Evolutionary conservation across 2,888 invertebrate species (phyloP).

Genomic region (Acleris literana): DNA sequence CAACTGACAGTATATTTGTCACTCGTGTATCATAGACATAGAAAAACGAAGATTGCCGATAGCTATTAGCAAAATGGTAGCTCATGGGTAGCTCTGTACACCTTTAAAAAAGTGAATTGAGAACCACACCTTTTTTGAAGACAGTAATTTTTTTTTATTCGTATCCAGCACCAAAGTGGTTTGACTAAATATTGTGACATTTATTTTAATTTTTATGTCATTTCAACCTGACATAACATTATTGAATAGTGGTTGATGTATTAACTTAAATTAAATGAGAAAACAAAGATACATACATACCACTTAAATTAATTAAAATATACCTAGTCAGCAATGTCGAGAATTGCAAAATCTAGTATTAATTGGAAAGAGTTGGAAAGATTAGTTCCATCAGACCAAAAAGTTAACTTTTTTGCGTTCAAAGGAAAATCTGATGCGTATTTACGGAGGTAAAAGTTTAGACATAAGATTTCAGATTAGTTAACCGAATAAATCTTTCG

Average conservation of each 20-base stretch:
- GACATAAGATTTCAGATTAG: neutral
- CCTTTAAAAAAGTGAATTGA: too few species aligned
- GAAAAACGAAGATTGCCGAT: too few species aligned
- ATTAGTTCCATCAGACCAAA: constrained; percentile 61
- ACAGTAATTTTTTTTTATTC: too few species aligned
- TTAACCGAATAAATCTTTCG: neutral
- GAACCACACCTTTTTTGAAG: too few species aligned
- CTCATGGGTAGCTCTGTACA: too few species aligned
- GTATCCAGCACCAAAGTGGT: neutral
- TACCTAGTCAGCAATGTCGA: constrained; percentile 52
- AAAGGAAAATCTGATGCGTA: constrained; percentile 68
- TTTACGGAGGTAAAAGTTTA: constrained; percentile 57
- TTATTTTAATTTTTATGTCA: neutral
- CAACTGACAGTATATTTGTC: too few species aligned
- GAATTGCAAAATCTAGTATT: constrained; percentile 60
- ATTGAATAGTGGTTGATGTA: too few species aligned
- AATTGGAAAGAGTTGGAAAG: constrained; percentile 68
- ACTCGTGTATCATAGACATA: too few species aligned
- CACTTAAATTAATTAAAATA: constrained; percentile 4
- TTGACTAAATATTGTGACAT: neutral
- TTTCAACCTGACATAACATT: neutral
- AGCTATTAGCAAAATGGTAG: too few species aligned
- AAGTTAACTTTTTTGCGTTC: constrained; percentile 59
- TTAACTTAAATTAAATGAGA: too few species aligned
- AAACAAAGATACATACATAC: too few species aligned